Conservation (phyloP, 2,113 vertebrate species). For the Hoplias malabaricus region DNA sequence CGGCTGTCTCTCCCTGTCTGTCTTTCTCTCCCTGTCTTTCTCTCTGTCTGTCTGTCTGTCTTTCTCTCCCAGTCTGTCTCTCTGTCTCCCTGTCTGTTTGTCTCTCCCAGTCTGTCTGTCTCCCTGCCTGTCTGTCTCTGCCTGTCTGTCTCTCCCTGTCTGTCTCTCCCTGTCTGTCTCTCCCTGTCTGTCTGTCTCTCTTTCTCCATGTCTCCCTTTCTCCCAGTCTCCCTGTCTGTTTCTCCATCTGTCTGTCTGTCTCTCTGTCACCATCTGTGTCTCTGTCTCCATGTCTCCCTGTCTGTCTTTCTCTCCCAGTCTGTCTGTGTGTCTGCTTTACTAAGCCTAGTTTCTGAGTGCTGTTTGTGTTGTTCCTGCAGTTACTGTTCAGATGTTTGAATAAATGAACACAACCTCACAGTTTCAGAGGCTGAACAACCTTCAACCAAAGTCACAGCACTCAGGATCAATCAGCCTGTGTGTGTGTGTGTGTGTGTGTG, state of each 20-base stretch:
- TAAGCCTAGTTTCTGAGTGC: background rate
- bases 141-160: no score
- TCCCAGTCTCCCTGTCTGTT: background rate
- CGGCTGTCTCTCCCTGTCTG: no score
- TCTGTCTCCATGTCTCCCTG: no score
- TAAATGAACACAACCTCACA: no score
- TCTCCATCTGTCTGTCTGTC: no score
- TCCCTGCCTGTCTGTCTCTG: no score
- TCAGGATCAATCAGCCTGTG: background rate
- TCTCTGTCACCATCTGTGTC: no score
- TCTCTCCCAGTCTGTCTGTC: no score
- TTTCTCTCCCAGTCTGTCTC: no score
- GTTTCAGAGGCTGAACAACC: background rate
- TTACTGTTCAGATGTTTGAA: background rate
- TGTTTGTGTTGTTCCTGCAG: background rate
- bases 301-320: no score
- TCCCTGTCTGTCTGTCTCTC: background rate
- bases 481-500: background rate
- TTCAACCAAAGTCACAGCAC: background rate
- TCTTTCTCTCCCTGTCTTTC: no score
- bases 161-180: background rate
- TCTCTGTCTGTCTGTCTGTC: background rate
- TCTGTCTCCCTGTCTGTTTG: no score
- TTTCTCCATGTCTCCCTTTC: background rate
- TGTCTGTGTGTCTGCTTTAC: background rate